These are phyloP conservation scores for Furnarius figulus DNA, from an alignment of 2,113 vertebrate genomes.

Conservation along the genomic window DNA sequence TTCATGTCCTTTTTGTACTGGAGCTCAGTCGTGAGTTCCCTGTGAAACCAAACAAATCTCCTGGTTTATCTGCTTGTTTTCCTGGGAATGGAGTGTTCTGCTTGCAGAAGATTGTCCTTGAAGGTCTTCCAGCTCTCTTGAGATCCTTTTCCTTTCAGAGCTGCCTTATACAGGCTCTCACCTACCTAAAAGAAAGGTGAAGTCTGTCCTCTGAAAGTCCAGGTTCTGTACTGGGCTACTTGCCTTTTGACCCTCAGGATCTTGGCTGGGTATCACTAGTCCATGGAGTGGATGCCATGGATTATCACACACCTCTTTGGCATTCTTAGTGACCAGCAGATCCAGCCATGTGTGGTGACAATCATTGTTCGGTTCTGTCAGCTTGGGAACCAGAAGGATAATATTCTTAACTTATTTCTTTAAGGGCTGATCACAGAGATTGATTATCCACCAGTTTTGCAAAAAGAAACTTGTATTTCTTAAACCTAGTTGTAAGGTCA, in stretches of 20 bases:
- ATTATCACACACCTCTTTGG: no score
- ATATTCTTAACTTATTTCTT: not conserved
- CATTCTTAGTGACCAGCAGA: not conserved
- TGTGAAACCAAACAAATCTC: not conserved
- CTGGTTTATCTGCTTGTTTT: not conserved
- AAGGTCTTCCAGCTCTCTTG: not conserved
- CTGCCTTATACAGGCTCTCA: not conserved
- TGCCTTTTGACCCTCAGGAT: not conserved
- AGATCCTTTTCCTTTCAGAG: not conserved
- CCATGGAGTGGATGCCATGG: not conserved
- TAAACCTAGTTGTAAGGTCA: not conserved
- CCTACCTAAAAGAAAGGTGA: not conserved
- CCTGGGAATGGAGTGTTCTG: not conserved
- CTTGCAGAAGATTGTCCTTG: not conserved
- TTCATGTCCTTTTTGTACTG: not conserved
- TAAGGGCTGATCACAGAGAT: not conserved
- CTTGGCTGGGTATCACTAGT: not conserved
- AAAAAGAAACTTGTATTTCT: not conserved
- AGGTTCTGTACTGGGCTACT: not conserved
- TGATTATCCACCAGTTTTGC: not conserved
- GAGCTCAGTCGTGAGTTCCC: not conserved
- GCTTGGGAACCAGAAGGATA: not conserved
- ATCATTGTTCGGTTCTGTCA: not conserved
- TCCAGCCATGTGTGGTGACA: not conserved
- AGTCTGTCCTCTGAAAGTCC: not conserved